phyloP scores from a whole-genome alignment of 1,140 invertebrate genomes.

The Brachionus koreanus region DNA sequence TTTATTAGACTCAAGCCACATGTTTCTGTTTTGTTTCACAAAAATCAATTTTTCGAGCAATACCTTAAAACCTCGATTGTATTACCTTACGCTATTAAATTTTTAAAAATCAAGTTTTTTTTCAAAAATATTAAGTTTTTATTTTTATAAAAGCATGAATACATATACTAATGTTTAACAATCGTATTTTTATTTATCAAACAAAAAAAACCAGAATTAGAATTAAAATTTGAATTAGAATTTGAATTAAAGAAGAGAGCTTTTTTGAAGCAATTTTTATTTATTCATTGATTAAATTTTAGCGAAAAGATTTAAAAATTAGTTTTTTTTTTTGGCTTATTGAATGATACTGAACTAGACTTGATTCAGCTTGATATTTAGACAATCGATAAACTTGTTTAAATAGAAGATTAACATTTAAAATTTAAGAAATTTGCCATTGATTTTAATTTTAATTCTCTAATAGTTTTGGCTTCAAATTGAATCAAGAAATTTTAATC shows the following conservation, averaged over 20 bases:
- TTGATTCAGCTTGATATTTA: neutral
- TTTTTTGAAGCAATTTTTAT: neutral
- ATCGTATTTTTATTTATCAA: neutral
- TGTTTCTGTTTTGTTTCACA: neutral
- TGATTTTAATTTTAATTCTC: neutral
- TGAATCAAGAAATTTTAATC: neutral
- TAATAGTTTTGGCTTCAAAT: neutral
- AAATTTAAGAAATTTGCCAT: neutral
- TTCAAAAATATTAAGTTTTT: neutral
- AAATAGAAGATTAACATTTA: conserved; percentile 2
- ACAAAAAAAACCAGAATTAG: neutral
- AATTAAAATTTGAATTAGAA: too few species aligned
- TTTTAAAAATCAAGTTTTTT: neutral
- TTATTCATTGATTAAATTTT: neutral
- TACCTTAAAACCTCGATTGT: neutral
- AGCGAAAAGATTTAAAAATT: neutral
- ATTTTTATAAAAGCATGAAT: neutral
- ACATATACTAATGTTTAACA: neutral
- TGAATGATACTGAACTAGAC: neutral
- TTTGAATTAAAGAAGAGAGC: neutral
- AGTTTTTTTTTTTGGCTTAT: neutral
- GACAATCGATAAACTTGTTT: neutral
- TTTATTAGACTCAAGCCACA: neutral
- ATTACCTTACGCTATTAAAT: neutral
- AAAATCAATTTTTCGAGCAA: neutral